phyloP scores from a whole-genome alignment of 2,113 vertebrate genomes.

The Sterrhoptilus dennistouni region DNA sequence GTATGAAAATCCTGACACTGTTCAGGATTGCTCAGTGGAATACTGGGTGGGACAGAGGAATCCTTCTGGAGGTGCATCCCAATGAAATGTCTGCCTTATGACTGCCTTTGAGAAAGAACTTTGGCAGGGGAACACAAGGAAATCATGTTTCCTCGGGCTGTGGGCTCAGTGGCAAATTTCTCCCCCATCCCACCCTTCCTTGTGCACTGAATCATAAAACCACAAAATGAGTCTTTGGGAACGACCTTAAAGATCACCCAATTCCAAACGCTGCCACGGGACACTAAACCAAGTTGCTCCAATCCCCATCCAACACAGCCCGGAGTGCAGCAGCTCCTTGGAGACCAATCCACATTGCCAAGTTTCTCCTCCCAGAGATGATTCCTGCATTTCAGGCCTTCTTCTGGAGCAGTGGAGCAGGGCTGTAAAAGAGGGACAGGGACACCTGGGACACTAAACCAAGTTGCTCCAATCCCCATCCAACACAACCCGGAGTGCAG shows the following conservation, averaged over 20 bases:
- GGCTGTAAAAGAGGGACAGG: background rate
- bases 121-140: background rate
- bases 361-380: background rate
- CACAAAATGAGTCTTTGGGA: background rate
- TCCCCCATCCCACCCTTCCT: background rate
- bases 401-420: background rate
- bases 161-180: background rate
- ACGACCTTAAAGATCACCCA: too few species aligned
- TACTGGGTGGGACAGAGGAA: background rate
- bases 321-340: background rate
- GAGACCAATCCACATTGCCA: accelerated
- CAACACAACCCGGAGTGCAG: background rate
- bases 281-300: background rate
- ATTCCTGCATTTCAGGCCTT: background rate
- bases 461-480: background rate
- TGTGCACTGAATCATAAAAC: background rate
- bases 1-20: background rate
- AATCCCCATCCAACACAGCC: background rate
- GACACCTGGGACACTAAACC: background rate
- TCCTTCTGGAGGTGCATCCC: background rate
- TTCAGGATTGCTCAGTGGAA: background rate
- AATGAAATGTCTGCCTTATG: background rate
- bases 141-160: too few species aligned
- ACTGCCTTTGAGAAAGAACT: background rate
- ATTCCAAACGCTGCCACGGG: accelerated